phyloP scores from a whole-genome alignment of 2,888 invertebrate genomes.

The Agrochola circellaris region DNA sequence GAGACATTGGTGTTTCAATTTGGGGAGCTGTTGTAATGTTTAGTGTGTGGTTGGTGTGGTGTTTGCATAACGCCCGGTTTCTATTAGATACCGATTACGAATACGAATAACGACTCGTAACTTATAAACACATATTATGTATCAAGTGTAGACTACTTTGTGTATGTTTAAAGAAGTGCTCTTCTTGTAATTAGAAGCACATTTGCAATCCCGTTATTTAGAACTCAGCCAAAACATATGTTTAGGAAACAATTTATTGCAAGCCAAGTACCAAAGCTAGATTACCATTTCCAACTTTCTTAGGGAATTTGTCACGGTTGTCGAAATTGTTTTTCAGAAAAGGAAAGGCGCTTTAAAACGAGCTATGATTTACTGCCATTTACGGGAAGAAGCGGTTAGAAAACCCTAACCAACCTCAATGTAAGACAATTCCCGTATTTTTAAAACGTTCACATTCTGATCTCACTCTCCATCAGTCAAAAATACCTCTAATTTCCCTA shows the following conservation, averaged over 20 bases:
- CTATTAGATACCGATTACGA: background rate
- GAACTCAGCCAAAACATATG: too few relatives aligned
- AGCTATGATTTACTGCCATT: background rate
- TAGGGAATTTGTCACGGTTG: background rate
- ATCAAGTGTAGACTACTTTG: background rate
- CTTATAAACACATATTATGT: background rate
- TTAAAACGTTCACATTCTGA: background rate
- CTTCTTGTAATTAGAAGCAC: background rate
- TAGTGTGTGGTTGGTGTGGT: conserved; percentile 8
- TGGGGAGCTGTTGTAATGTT: conserved; percentile 13
- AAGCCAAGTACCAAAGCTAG: too few relatives aligned
- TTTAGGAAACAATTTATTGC: background rate
- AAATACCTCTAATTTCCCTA: background rate
- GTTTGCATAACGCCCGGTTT: background rate
- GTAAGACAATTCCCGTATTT: background rate
- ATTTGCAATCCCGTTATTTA: background rate
- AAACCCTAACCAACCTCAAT: background rate
- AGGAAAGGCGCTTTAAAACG: background rate
- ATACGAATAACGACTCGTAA: background rate
- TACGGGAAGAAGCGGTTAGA: too few relatives aligned
- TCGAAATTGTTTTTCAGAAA: background rate
- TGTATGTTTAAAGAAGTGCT: background rate
- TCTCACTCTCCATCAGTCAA: background rate
- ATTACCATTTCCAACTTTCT: background rate
- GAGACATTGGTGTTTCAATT: conserved; percentile 54